Base-by-base conservation (phyloP, 2,888 invertebrate genomes). In the Diplazon laetatorius region DNA sequence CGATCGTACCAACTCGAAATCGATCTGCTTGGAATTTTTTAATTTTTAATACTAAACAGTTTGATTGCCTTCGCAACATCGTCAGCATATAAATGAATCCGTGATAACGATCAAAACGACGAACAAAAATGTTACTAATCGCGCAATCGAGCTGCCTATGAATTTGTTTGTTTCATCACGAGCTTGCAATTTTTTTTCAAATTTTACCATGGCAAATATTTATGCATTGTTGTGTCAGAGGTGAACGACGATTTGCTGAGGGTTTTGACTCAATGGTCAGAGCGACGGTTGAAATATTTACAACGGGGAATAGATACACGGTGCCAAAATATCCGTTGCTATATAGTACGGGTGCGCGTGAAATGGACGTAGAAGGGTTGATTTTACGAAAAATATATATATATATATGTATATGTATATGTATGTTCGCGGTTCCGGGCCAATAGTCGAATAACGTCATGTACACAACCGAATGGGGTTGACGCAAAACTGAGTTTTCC, bases 401-500 rank as follows among this genome's bases (percentile, higher is more conserved):
- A 42, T 42, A 42, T 42, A 10, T 42, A 42, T 42, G n/a, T 2
- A 42, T 42, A 12, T 48, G 20, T 3, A 20, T 10, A 18, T 20
- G 20, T 18, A 9, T 48, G 18, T 22, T 48, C 48, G 60, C 25
- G 22, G 35, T 25, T 55, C 30, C 30, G 71, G 25, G 39, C 46
- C 71, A 68, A 66, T 68, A 42, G 42, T 60, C 60, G 18, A 73
- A 66, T 44, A 69, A 69, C 35, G 46, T 69, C 22, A 52, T 39
- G 25, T 35, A 52, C 42, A 39, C 10, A 48, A 35, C 16, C 65
- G 65, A 73, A 50, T 39, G 65, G 65, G 30, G 35, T 65, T 71
- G 39, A 12, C 44, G 46, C 62, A 50, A 68, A 77, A 77, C 55
- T 62, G 55, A 68, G 55, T 72, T 71, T 72, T 30, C 65, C 46